Conservation (phyloP, 2,797 vertebrate species). For the Clarias platycephalus region DNA sequence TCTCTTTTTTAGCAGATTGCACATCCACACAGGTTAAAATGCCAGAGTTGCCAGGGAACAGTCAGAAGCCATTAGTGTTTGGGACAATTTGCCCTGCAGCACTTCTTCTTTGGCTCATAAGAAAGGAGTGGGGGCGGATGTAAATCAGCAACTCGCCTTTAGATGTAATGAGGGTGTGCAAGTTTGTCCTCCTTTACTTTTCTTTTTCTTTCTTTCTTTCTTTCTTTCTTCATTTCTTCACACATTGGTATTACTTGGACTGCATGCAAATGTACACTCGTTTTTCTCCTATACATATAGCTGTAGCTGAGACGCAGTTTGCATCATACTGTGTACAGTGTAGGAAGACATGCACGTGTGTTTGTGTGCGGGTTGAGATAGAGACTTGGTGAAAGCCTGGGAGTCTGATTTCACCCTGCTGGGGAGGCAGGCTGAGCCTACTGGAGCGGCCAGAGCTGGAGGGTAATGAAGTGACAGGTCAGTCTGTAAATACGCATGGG, state of each 20-base stretch:
- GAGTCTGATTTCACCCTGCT: constrained; percentile 74
- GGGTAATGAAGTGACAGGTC: constrained; percentile 99
- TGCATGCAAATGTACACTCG: constrained; percentile 38
- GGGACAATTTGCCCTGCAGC: constrained; percentile 99
- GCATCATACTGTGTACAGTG: constrained; percentile 27
- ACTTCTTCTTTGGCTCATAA: constrained; percentile 89
- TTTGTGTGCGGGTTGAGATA: constrained; percentile 29
- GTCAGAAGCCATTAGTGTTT: constrained; percentile 99
- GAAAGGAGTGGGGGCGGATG: constrained; percentile 80
- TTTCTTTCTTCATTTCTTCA: constrained; percentile 54
- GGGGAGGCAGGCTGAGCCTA: constrained; percentile 56
- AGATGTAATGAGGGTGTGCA: constrained; percentile 84
- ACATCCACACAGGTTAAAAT: constrained; percentile 98
- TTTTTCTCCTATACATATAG: background rate
- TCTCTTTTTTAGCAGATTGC: constrained; percentile 79
- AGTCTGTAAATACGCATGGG: constrained; percentile 95
- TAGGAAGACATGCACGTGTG: constrained; percentile 9
- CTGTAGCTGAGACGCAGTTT: constrained; percentile 5
- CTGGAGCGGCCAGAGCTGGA: constrained; percentile 74
- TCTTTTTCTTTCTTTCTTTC: constrained; percentile 54
- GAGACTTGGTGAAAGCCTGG: constrained; percentile 63
- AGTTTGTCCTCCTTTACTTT: constrained; percentile 70
- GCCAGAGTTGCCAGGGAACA: constrained; percentile 99
- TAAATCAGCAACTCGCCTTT: constrained; percentile 74
- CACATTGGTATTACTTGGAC: constrained; percentile 20